Evolutionary conservation across 2,888 invertebrate genomes (phyloP).

Genomic region (Linyphia triangularis): DNA sequence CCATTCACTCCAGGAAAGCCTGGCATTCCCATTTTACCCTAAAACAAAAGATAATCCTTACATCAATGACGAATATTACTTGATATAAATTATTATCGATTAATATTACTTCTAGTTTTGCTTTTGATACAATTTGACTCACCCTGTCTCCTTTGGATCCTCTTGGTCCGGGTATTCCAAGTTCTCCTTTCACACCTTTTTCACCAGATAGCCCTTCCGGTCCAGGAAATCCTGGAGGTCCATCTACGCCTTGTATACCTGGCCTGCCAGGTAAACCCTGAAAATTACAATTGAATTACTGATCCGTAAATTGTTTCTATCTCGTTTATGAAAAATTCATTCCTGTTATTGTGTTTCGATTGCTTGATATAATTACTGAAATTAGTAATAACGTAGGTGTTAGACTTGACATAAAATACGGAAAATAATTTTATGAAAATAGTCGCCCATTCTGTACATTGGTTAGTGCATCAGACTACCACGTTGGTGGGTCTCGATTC

Average conservation of each 20-base stretch:
- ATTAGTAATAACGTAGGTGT: too few relatives aligned
- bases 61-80: too few relatives aligned
- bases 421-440: too few relatives aligned
- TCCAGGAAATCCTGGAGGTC: constrained; percentile 89
- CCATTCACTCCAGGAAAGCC: constrained; percentile 90
- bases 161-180: constrained; percentile 88
- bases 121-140: constrained; percentile 75
- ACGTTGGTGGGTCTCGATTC: too few relatives aligned
- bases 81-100: not conserved
- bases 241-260: constrained; percentile 84
- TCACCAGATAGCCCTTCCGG: constrained; percentile 90
- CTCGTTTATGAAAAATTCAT: too few relatives aligned
- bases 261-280: constrained; percentile 88
- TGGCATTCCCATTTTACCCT: constrained; percentile 91
- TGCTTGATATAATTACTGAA: not conserved
- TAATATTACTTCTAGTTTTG: too few relatives aligned
- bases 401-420: too few relatives aligned
- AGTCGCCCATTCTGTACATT: too few relatives aligned
- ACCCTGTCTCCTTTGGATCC: constrained; percentile 90
- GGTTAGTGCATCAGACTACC: too few relatives aligned
- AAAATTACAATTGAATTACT: too few relatives aligned
- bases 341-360: too few relatives aligned
- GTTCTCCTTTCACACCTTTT: constrained; percentile 93
- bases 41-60: too few relatives aligned
- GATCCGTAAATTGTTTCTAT: not conserved